These are phyloP conservation scores for Alectoris magna DNA, from an alignment of 2,797 vertebrate genomes.

Conservation along the genomic window DNA sequence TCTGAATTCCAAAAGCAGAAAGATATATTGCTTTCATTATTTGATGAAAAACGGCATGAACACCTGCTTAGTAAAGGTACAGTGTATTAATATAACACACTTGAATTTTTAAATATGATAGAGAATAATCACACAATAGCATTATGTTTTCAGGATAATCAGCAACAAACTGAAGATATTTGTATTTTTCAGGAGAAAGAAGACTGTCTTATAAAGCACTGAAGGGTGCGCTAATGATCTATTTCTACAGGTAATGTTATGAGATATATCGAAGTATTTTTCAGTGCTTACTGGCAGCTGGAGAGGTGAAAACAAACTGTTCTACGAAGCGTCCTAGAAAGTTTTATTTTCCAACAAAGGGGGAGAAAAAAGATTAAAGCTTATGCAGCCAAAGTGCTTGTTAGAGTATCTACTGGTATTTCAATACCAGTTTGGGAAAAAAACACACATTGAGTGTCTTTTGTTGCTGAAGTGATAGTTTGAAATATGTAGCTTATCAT, in stretches of 20 bases:
- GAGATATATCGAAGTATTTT: background rate
- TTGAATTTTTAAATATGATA: background rate
- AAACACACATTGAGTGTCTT: background rate
- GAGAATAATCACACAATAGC: background rate
- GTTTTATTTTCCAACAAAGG: background rate
- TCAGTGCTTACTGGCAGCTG: background rate
- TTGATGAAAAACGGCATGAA: constrained; percentile 93
- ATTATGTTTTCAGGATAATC: background rate
- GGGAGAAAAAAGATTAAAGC: background rate
- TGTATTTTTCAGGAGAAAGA: constrained; percentile 87
- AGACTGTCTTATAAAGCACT: constrained; percentile 93
- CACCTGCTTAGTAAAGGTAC: constrained; percentile 94
- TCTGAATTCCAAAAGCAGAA: constrained; percentile 88
- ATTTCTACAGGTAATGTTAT: constrained; percentile 91
- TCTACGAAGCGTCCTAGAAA: background rate
- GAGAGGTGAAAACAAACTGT: background rate
- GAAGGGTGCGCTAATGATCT: constrained; percentile 96
- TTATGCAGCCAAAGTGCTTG: background rate
- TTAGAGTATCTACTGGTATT: background rate
- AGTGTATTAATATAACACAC: background rate
- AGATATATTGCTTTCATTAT: constrained; percentile 89
- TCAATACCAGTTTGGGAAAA: background rate
- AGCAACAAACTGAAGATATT: background rate
- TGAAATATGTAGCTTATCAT: background rate
- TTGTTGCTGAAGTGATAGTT: background rate